Conservation (phyloP, 1,140 invertebrate genomes). For the Grapholita molesta region DNA sequence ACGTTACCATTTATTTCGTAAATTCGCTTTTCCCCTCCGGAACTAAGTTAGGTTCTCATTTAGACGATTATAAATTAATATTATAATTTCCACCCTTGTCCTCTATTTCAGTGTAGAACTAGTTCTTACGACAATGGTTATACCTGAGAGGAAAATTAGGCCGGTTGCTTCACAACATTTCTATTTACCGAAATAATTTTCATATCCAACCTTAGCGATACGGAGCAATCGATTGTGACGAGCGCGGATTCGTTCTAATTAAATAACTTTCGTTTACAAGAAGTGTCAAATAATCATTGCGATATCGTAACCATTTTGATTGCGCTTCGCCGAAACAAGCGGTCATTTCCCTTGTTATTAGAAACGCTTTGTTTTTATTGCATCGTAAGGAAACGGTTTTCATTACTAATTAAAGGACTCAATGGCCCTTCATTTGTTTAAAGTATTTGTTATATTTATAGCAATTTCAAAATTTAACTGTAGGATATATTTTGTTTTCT, state of each 20-base stretch:
- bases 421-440: not conserved
- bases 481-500: no score
- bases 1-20: no score
- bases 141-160: not conserved
- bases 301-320: slow-evolving; percentile 1
- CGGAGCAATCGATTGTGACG: not conserved
- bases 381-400: not conserved
- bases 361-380: slow-evolving; percentile 14
- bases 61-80: no score
- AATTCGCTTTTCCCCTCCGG: no score
- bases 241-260: not conserved
- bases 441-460: not conserved
- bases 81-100: no score
- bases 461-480: no score
- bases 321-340: not conserved
- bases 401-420: slow-evolving; percentile 1
- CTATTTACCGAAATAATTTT: slow-evolving; percentile 2
- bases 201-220: not conserved
- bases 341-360: slow-evolving; percentile 10
- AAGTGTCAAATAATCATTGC: not conserved
- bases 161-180: not conserved
- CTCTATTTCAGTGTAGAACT: not conserved
- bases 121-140: not conserved
- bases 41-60: no score
- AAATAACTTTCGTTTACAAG: slow-evolving; percentile 13